phyloP scores from a whole-genome alignment of 2,888 invertebrate genomes.

The Platycheirus rosarum region DNA sequence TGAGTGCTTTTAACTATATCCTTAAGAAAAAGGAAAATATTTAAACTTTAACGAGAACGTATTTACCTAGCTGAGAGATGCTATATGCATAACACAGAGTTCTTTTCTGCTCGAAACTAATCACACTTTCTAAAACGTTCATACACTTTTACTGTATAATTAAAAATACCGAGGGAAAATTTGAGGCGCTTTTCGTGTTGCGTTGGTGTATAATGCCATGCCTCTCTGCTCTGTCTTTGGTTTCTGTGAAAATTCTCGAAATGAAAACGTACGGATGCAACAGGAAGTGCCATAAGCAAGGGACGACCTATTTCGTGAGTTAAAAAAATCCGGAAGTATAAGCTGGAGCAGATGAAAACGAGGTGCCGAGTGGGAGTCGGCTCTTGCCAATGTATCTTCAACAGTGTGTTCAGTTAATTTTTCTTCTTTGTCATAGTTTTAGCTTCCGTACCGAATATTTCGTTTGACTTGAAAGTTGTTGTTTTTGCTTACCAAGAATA shows the following conservation, averaged over 20 bases:
- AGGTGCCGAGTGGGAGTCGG: no score
- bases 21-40: constrained; percentile 22
- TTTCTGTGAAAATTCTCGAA: constrained; percentile 21
- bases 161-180: constrained; percentile 37
- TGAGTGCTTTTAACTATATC: constrained; percentile 52
- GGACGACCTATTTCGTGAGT: constrained; percentile 50
- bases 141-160: constrained; percentile 43
- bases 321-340: constrained; percentile 27
- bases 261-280: constrained; percentile 45
- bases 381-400: no score
- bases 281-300: constrained; percentile 55
- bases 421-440: no score
- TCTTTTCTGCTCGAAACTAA: constrained; percentile 28
- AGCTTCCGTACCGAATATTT: no score
- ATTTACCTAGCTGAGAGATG: constrained; percentile 1
- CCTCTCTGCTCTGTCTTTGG: no score
- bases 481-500: no score
- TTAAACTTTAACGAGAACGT: constrained; percentile 37
- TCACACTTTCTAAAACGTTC: constrained; percentile 39
- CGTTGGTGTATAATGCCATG: constrained; percentile 5
- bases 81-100: background rate
- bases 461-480: no score
- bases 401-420: no score
- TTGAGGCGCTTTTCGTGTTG: constrained; percentile 22
- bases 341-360: no score